Evolutionary conservation across 2,888 invertebrate genomes (phyloP).

Genomic region (Sicus ferrugineus): DNA sequence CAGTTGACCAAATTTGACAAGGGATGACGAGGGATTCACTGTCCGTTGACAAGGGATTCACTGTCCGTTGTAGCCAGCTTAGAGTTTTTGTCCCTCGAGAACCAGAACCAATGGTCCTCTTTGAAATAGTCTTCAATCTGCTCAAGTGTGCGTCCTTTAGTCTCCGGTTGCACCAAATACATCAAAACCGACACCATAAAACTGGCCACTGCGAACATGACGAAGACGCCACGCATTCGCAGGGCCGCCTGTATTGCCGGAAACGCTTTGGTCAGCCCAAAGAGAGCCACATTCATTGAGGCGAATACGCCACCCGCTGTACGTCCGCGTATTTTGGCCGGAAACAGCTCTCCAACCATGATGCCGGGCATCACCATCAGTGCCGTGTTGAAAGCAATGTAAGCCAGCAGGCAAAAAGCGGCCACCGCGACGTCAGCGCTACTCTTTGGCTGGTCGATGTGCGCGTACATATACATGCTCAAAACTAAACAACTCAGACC

Average conservation of each 20-base stretch:
- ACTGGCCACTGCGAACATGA: constrained; percentile 74
- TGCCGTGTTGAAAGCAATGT: constrained; percentile 79
- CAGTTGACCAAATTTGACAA: too few relatives aligned
- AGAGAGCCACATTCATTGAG: constrained; percentile 74
- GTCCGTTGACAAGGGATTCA: too few relatives aligned
- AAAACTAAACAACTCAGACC: constrained; percentile 71
- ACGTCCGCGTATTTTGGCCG: constrained; percentile 76
- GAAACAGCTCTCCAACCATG: constrained; percentile 79
- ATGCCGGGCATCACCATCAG: constrained; percentile 79
- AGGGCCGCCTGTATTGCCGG: constrained; percentile 70
- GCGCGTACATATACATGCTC: constrained; percentile 66
- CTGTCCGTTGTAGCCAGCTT: constrained; percentile 44
- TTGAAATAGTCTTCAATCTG: constrained; percentile 83
- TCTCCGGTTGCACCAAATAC: constrained; percentile 77
- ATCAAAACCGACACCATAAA: constrained; percentile 72
- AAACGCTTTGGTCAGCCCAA: constrained; percentile 75
- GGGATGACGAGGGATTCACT: too few relatives aligned
- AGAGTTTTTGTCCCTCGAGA: constrained; percentile 55
- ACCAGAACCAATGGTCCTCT: constrained; percentile 72
- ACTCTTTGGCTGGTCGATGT: constrained; percentile 52
- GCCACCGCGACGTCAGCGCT: constrained; percentile 53
- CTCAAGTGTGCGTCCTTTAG: constrained; percentile 74
- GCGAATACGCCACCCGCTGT: constrained; percentile 79
- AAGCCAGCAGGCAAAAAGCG: constrained; percentile 68
- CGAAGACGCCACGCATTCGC: constrained; percentile 75